phyloP scores from a whole-genome alignment of 2,113 vertebrate species.

The Tachysurus fulvidraco region DNA sequence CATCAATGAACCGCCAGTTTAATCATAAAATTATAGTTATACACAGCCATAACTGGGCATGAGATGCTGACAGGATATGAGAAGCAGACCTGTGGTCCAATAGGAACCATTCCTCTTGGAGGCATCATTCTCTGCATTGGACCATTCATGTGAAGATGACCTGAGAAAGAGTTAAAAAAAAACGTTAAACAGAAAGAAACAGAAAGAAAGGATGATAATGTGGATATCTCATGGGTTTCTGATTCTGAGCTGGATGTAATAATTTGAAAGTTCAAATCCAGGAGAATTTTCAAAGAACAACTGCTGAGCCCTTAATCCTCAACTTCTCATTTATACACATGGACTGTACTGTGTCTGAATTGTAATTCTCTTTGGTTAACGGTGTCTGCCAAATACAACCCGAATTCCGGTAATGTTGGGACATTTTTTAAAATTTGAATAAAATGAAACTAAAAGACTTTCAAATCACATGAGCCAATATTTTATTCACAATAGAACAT shows the following conservation, averaged over 20 bases:
- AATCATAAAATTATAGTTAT: conserved; percentile 48
- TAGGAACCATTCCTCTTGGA: conserved; percentile 94
- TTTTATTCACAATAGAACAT: too few relatives aligned
- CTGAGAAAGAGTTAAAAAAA: conserved; percentile 70
- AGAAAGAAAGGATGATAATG: not conserved
- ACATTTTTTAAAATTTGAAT: too few relatives aligned
- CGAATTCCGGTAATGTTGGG: too few relatives aligned
- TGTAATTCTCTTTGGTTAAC: not conserved
- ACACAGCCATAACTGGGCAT: not conserved
- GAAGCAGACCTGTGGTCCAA: conserved; percentile 88
- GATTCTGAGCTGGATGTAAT: not conserved
- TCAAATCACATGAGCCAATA: too few relatives aligned
- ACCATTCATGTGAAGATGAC: conserved; percentile 95
- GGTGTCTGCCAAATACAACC: not conserved
- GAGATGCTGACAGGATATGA: not conserved
- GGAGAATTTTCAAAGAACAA: not conserved
- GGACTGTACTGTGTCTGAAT: not conserved
- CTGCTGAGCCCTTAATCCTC: not conserved
- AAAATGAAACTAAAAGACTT: too few relatives aligned
- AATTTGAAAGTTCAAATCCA: not conserved
- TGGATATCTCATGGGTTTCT: not conserved
- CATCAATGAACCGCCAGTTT: conserved; percentile 71
- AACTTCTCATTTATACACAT: not conserved
- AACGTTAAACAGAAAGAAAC: not conserved
- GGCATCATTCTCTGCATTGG: conserved; percentile 99